Conservation (phyloP, 2,113 vertebrate species). For the Leucoraja erinaceus region DNA sequence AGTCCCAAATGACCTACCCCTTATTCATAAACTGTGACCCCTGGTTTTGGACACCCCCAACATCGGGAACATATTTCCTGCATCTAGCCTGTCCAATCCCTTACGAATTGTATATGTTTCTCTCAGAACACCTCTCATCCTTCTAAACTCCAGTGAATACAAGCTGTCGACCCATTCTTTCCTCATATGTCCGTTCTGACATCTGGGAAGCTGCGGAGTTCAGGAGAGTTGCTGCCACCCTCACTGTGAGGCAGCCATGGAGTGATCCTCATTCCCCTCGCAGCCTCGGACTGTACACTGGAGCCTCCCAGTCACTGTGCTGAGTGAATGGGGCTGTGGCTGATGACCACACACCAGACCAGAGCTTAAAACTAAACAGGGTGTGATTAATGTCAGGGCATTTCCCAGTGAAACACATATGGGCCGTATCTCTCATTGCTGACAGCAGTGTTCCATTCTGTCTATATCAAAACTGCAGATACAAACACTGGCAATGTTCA, state of each 20-base stretch:
- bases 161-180: no score
- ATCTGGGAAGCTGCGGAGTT: no score
- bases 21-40: no score
- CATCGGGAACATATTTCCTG: no score
- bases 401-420: background rate
- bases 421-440: no score
- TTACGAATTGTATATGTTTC: no score
- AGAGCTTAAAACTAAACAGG: background rate
- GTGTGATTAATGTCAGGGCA: background rate
- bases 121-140: no score
- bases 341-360: background rate
- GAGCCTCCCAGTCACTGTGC: background rate
- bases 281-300: background rate
- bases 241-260: background rate
- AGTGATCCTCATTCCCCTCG: background rate
- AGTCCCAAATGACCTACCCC: no score
- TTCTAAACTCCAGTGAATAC: no score
- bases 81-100: no score
- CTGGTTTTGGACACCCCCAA: no score
- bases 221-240: background rate
- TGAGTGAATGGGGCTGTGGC: background rate
- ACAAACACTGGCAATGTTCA: background rate
- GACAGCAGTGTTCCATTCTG: background rate
- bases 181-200: no score
- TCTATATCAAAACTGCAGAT: background rate